Evolutionary conservation across 1,140 invertebrate species (phyloP).

Genomic region (Tribolium madens): DNA sequence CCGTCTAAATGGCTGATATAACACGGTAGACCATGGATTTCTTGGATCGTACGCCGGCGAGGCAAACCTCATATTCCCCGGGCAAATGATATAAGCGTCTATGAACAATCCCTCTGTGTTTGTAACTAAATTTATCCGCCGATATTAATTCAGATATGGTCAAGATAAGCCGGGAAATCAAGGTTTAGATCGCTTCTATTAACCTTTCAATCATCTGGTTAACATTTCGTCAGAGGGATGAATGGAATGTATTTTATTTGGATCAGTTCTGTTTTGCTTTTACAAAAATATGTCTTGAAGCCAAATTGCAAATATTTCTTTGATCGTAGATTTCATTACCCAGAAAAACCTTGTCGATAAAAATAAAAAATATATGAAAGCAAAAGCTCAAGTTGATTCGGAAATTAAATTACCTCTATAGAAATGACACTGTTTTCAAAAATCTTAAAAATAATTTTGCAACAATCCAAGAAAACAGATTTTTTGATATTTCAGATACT

Average conservation of each 20-base stretch:
- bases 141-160: not conserved
- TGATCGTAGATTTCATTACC: not conserved
- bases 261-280: not conserved
- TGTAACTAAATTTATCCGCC: constrained; percentile 27
- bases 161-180: constrained; percentile 7
- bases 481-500: not conserved
- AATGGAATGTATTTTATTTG: not conserved
- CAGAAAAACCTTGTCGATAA: not conserved
- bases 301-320: not conserved
- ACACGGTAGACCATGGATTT: constrained; percentile 49
- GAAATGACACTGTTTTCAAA: not conserved
- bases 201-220: constrained; percentile 16
- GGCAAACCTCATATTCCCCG: constrained; percentile 30
- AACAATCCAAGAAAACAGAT: not conserved
- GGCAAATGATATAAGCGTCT: constrained; percentile 37
- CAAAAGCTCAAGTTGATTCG: not conserved
- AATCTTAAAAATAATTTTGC: not conserved
- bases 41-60: constrained; percentile 42
- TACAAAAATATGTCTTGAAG: not conserved
- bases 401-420: not conserved
- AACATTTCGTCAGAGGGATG: not conserved
- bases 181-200: constrained; percentile 7
- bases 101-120: constrained; percentile 39
- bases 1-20: constrained; percentile 48
- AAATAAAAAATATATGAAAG: not conserved